Evolutionary conservation across 2,888 invertebrate genomes (phyloP), one percentile per base, ranked within the genome.

Genomic region (Meta bourneti): DNA sequence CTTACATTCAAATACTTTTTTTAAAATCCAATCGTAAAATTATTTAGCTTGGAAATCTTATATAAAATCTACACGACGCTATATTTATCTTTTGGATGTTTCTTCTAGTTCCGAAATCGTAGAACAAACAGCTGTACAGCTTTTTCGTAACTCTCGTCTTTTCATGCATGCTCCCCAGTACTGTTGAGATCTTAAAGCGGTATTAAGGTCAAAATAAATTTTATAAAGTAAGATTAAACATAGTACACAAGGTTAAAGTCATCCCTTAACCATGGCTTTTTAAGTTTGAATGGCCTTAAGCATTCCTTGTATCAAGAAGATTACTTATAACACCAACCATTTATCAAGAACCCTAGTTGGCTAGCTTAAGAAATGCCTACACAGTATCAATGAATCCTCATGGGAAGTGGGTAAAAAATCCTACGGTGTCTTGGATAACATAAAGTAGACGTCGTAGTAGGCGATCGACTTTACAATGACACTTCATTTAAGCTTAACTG

Each of bases 401-500:
- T 6, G 49, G 13, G 71, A 11, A 19, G 20, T 19, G 69, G 51
- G 34, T 20, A 52, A 52, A 72, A 34, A 72, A 71, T 8, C 52
- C 13, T 61, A 61, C 72, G 49, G 9, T 51, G 52, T 7, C 49
- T 84, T 20, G 75, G 19, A 16, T 75, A 84, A 75, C 74, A 34
- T 20, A 48, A 54, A 16, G 9, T 34, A 61, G 54, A 72, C 13
- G 54, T 61, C 8, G 74, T 54, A 84, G 16, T 20, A 81, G 11
- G 9, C n/a, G 75, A 75, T 84, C 48, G 84, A 84, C n/a, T 75
- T 54, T 16, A 7, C 61, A 16, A 1, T 69, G 84, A 16, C 74
- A 54, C 52, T 52, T 75, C 84, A 75, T 54, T 75, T 74, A 54
- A 52, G 75, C 72, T 84, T 84, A 75, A 75, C 75, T 61, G 75